These are phyloP conservation scores for Morone saxatilis DNA, from an alignment of 2,113 vertebrate genomes.

Conservation along the genomic window DNA sequence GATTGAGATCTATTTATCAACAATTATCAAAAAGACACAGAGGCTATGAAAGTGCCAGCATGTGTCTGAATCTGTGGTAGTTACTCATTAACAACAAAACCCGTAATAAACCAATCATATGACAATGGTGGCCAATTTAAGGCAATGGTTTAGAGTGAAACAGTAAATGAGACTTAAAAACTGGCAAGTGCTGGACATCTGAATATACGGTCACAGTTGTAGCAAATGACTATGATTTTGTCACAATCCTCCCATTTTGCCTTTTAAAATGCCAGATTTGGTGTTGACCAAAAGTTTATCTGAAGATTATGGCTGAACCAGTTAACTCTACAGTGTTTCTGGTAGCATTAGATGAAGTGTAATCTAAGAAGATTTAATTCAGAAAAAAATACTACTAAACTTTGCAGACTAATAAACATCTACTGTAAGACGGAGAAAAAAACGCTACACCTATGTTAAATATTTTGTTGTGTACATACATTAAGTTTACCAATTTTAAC, in stretches of 20 bases:
- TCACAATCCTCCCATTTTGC: background rate
- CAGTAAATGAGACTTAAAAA: background rate
- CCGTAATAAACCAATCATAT: slow-evolving; percentile 6
- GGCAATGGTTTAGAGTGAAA: background rate
- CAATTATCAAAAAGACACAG: slow-evolving; percentile 8
- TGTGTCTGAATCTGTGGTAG: background rate
- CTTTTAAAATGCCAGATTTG: background rate
- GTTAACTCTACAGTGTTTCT: slow-evolving; percentile 5
- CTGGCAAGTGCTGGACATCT: background rate
- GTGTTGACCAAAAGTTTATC: background rate
- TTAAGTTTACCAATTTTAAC: too few species aligned
- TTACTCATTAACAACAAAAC: slow-evolving; percentile 6
- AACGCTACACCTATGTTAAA: too few species aligned
- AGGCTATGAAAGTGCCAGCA: background rate
- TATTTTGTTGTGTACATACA: too few species aligned
- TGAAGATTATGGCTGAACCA: background rate
- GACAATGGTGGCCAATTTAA: background rate
- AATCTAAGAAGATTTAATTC: slow-evolving; percentile 37
- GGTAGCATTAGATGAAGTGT: slow-evolving; percentile 1
- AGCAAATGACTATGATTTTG: background rate
- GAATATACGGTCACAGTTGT: background rate
- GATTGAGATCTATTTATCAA: background rate
- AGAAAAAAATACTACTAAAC: slow-evolving; percentile 19
- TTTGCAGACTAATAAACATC: slow-evolving; percentile 14
- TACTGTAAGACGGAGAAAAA: too few species aligned